Evolutionary conservation across 1,140 invertebrate genomes (phyloP).

Genomic region (Brachionus calyciflorus): DNA sequence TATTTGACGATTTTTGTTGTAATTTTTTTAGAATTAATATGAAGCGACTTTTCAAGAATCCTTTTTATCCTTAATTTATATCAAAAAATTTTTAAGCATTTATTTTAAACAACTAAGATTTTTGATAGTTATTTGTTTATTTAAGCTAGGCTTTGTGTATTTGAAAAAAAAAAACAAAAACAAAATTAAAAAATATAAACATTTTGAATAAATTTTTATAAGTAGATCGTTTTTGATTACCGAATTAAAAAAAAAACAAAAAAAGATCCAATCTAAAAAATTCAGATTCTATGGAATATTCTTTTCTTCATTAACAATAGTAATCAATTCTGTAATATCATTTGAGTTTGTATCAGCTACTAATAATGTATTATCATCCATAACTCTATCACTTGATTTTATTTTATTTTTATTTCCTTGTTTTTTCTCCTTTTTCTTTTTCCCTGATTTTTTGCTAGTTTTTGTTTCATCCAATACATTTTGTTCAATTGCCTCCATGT

Average conservation of each 20-base stretch:
- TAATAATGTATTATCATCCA: background rate
- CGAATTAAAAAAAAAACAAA: background rate
- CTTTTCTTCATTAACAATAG: background rate
- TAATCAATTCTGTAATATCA: conserved; percentile 16
- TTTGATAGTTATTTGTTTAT: background rate
- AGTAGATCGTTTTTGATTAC: background rate
- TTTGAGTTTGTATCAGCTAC: conserved; percentile 25
- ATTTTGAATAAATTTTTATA: background rate
- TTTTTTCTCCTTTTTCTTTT: conserved; percentile 32
- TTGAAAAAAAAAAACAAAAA: background rate
- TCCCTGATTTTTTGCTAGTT: background rate
- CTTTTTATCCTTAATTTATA: background rate
- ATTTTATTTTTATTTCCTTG: background rate
- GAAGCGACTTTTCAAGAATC: no score
- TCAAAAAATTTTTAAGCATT: background rate
- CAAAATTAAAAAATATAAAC: conserved; percentile 33
- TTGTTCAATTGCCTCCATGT: background rate
- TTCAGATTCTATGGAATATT: background rate
- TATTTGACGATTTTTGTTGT: no score
- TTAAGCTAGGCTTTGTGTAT: conserved; percentile 14
- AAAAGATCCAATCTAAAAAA: background rate
- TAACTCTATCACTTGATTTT: background rate
- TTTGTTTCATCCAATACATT: background rate
- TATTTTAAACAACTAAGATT: background rate
- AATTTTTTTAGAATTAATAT: no score